Percentiles rank a stretch among this genome's conserved stretches.
These are phyloP conservation scores for Chironomus tepperi DNA, from an alignment of 1,140 invertebrate species.

Conservation along the genomic window DNA sequence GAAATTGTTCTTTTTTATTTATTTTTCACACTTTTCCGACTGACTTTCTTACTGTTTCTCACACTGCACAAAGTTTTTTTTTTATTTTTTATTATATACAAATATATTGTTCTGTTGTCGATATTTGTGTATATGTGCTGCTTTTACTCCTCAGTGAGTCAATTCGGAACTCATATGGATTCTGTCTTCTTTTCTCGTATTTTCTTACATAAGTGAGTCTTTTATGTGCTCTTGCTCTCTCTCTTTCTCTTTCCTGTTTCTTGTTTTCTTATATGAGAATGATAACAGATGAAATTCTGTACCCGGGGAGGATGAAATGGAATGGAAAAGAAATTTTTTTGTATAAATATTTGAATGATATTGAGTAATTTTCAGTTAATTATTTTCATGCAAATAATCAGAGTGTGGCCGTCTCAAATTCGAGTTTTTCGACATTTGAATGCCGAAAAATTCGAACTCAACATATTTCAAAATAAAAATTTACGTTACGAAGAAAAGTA, in stretches of 20 bases:
- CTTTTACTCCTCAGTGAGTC: not conserved
- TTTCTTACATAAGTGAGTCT: conserved; percentile 7
- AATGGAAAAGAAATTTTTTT: not conserved
- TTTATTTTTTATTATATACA: too few relatives aligned
- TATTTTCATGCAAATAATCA: too few relatives aligned
- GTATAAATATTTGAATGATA: conserved; percentile 9
- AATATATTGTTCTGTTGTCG: too few relatives aligned
- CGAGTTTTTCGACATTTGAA: too few relatives aligned
- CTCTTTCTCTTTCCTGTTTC: not conserved
- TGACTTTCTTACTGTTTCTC: not conserved
- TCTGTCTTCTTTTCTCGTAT: not conserved
- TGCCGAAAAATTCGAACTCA: too few relatives aligned
- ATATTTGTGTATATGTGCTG: not conserved
- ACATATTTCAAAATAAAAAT: too few relatives aligned
- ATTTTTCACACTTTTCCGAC: not conserved
- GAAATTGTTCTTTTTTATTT: not conserved
- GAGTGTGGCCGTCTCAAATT: too few relatives aligned
- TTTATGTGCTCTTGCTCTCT: not conserved
- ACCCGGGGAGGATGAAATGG: not conserved
- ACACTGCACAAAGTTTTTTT: too few relatives aligned
- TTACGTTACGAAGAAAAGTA: too few relatives aligned
- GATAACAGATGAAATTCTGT: conserved; percentile 7
- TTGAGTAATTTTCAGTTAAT: not conserved
- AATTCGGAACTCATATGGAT: not conserved
- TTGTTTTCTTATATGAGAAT: not conserved